Base-by-base conservation (phyloP, 1,140 invertebrate species). In the Heliothis subflexa region DNA sequence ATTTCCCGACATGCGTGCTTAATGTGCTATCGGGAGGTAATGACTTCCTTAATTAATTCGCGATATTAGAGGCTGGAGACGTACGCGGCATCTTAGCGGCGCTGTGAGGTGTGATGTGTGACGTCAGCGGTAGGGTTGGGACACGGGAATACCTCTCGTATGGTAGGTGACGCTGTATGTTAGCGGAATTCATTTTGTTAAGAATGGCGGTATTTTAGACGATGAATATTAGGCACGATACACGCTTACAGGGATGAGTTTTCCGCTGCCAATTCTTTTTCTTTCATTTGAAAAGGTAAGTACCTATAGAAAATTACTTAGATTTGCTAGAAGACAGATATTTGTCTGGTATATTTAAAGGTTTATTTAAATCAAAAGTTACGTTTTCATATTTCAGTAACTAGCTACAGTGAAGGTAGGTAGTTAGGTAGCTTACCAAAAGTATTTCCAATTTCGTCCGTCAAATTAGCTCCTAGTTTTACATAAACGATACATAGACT, bases 21-120 rank as follows among this genome's bases (percentile, higher is more conserved):
- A 91, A 91, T 91, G 85, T 85, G 89, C 88, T 91, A 94, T 94
- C 92, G 89, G 84, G 79, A 88, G 86, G 91, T 94, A 93, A 94
- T 93, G 91, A 94, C 92, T 94, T 94, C 92, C 91, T 93, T 93
- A 93, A 94, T 93, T 94, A 94, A 94, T 94, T 91, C 92, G 87
- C 86, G 88, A 94, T 93, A 89, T 93, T 91, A 86, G 83, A 83
- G 81, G 40, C 45, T 25, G 33, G 33, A 40, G 33, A 7, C 33
- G 21, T 25, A 25, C 21, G 45, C 71, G 72, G 13, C 45, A 62
- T 74, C 72, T 74, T 74, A 61, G 57, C 72, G 33, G 50, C 50
- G 54, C 70, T 16, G 28, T 25, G 52, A 73, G 16, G 16, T 55
- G 28, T 40, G 28, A 72, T 25, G 16, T 57, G 28, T 57, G 28